Conservation (phyloP, 2,888 invertebrate genomes). For the Eugnorisma glareosa region DNA sequence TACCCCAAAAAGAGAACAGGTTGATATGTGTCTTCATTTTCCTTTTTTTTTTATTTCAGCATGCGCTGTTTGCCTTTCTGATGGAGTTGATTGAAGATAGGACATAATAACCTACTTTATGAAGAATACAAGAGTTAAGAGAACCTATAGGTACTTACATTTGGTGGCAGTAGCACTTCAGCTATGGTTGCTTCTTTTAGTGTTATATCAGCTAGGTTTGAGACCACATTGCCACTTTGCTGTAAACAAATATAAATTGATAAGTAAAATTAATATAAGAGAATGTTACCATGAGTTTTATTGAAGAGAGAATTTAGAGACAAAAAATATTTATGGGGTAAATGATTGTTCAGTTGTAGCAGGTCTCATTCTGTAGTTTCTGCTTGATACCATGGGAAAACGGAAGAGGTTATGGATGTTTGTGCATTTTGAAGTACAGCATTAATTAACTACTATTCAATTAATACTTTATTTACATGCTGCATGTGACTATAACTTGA, state of each 20-base stretch:
- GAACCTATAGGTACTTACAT: constrained; percentile 77
- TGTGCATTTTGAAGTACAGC: background rate
- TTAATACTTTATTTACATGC: background rate
- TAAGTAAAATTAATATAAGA: constrained; percentile 7
- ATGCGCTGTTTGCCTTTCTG: constrained; percentile 46
- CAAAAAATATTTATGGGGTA: background rate
- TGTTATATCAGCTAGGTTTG: constrained; percentile 83
- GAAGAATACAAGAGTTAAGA: constrained; percentile 15
- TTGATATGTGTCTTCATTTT: constrained; percentile 19
- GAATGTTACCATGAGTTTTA: background rate
- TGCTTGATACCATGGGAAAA: background rate
- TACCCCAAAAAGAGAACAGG: background rate
- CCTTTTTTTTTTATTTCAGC: constrained; percentile 38
- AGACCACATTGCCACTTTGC: constrained; percentile 82
- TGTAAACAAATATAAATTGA: constrained; percentile 68
- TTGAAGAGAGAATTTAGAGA: background rate
- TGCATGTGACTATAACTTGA: background rate
- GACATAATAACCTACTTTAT: constrained; percentile 11
- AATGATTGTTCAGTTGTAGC: background rate
- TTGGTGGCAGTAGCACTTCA: constrained; percentile 75
- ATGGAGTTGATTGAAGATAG: constrained; percentile 32
- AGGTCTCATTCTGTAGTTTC: background rate
- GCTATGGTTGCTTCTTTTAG: constrained; percentile 80
- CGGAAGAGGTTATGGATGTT: background rate
- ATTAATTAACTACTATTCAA: background rate